Percentiles rank a stretch among this genome's conserved stretches.
Conservation (phyloP, 1,140 invertebrate species). For the Drosophila insularis region DNA sequence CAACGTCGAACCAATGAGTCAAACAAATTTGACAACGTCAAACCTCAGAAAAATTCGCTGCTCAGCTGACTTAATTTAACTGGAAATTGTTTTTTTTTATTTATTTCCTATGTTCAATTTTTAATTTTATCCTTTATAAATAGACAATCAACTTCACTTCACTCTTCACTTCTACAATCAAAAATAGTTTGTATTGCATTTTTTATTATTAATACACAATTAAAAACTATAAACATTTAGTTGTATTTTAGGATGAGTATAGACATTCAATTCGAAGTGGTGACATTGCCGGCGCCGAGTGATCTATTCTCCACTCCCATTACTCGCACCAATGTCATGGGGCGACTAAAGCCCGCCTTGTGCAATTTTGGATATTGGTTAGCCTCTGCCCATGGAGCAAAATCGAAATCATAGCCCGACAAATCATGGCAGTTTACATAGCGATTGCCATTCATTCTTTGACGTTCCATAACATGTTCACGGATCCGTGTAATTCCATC, state of each 20-base stretch:
- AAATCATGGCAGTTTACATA: slow-evolving; percentile 86
- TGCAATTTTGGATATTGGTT: slow-evolving; percentile 39
- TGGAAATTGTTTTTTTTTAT: too few species aligned
- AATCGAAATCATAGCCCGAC: slow-evolving; percentile 83
- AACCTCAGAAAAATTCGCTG: too few species aligned
- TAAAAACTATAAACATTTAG: too few species aligned
- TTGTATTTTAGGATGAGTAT: neutral
- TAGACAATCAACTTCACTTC: too few species aligned
- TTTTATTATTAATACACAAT: too few species aligned
- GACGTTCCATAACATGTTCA: slow-evolving; percentile 88
- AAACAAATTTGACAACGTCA: too few species aligned
- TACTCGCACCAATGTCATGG: slow-evolving; percentile 51
- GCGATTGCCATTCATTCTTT: slow-evolving; percentile 84
- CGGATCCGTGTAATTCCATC: slow-evolving; percentile 89
- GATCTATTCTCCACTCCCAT: slow-evolving; percentile 9
- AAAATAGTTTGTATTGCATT: too few species aligned
- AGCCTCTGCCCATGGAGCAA: slow-evolving; percentile 84
- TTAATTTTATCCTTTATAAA: neutral
- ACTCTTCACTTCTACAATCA: too few species aligned
- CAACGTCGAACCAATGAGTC: too few species aligned
- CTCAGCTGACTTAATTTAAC: too few species aligned
- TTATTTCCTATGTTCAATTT: neutral
- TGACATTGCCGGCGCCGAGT: neutral
- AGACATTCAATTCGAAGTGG: neutral
- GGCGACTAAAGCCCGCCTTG: slow-evolving; percentile 42